A percentile compares a stretch with the other conserved stretches of the same genome.
Conservation (phyloP, 1,140 invertebrate genomes). For the Meloidogyne floridensis region DNA sequence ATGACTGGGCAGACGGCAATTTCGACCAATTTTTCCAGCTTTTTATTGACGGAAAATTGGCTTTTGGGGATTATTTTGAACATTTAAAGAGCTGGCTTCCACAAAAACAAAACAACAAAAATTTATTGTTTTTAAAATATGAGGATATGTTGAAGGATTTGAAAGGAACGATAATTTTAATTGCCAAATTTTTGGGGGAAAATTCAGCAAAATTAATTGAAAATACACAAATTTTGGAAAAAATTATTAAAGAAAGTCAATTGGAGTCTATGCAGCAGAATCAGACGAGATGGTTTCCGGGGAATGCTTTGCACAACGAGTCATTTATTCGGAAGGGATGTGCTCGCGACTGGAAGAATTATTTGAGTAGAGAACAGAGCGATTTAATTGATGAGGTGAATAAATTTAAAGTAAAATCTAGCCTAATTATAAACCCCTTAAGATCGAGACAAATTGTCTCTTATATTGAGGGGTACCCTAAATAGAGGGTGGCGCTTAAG, state of each 20-base stretch:
- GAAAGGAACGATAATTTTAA: constrained; percentile 47
- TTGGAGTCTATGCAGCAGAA: constrained; percentile 64
- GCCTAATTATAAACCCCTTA: background rate
- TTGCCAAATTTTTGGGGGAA: constrained; percentile 64
- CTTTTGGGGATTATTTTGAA: constrained; percentile 67
- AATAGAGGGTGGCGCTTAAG: too few species aligned
- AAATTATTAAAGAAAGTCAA: constrained; percentile 53
- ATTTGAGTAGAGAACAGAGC: constrained; percentile 67
- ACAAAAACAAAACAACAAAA: constrained; percentile 49
- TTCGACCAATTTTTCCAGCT: constrained; percentile 66
- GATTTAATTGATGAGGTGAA: constrained; percentile 58
- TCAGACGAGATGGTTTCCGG: constrained; percentile 62
- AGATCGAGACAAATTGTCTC: too few species aligned
- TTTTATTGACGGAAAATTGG: constrained; percentile 61
- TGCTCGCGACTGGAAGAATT: constrained; percentile 68
- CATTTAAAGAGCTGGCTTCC: constrained; percentile 65
- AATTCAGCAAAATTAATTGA: constrained; percentile 49
- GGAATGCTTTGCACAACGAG: constrained; percentile 38
- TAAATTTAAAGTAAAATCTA: background rate
- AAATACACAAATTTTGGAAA: constrained; percentile 38
- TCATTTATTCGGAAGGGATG: constrained; percentile 66
- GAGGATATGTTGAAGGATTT: constrained; percentile 63
- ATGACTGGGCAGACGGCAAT: constrained; percentile 54
- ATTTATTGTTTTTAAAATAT: constrained; percentile 66
- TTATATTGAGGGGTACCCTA: too few species aligned